phyloP scores from a whole-genome alignment of 1,140 invertebrate genomes.

The Eriosoma lanigerum region DNA sequence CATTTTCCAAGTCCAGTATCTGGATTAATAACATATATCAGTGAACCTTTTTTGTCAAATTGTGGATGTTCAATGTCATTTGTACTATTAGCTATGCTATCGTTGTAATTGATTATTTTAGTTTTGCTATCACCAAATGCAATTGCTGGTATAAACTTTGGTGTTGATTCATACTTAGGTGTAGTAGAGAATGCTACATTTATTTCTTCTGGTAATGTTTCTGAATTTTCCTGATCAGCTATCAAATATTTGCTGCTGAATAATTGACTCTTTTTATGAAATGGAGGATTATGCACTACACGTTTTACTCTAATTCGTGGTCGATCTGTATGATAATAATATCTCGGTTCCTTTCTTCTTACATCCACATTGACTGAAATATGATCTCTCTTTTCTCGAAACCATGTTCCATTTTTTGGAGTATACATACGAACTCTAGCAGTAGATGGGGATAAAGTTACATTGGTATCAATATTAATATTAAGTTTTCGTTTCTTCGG shows the following conservation, averaged over 20 bases:
- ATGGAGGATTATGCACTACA: conserved; percentile 34
- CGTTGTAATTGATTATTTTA: conserved; percentile 31
- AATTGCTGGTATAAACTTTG: conserved; percentile 13
- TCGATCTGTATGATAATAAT: conserved; percentile 24
- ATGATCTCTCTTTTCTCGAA: conserved; percentile 25
- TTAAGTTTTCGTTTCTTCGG: conserved; percentile 15
- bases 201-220: conserved; percentile 48
- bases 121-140: conserved; percentile 14
- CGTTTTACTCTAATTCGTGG: conserved; percentile 20
- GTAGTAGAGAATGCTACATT: conserved; percentile 39
- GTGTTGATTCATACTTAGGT: conserved; percentile 4
- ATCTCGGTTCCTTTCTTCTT: conserved; percentile 40
- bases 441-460: conserved; percentile 12
- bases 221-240: conserved; percentile 32
- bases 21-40: conserved; percentile 55
- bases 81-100: conserved; percentile 15
- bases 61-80: not conserved
- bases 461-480: not conserved
- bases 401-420: conserved; percentile 9
- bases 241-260: conserved; percentile 44
- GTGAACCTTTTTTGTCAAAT: conserved; percentile 52
- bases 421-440: conserved; percentile 30
- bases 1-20: conserved; percentile 54
- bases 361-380: not conserved
- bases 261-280: not conserved